Conservation (phyloP, 2,113 vertebrate species). For the Melanocharis versteri region DNA sequence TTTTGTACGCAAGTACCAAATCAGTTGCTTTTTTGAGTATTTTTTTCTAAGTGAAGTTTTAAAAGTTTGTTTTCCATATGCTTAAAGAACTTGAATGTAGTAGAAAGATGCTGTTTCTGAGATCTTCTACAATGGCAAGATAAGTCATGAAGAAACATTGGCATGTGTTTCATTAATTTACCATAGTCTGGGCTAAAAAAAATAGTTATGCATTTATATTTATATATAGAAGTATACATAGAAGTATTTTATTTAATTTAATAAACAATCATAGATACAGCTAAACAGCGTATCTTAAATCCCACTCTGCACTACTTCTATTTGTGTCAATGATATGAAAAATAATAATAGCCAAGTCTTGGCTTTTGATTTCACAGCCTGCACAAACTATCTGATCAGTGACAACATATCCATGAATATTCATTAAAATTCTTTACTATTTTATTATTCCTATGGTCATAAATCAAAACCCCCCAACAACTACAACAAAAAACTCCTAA, state of each 20-base stretch:
- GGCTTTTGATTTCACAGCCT: neutral
- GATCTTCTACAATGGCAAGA: neutral
- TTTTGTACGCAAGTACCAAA: neutral
- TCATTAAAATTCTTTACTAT: neutral
- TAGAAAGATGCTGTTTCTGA: neutral
- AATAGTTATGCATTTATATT: neutral
- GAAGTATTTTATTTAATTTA: neutral
- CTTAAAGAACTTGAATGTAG: neutral
- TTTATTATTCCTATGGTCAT: rapidly evolving
- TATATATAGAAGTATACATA: neutral
- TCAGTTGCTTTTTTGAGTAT: rapidly evolving
- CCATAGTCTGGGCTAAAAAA: neutral
- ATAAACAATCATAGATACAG: neutral
- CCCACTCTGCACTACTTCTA: neutral
- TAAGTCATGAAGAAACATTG: neutral
- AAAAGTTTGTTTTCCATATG: neutral
- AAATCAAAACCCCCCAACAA: neutral
- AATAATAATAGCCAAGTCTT: neutral
- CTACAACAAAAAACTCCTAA: too few relatives aligned
- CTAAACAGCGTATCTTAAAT: neutral
- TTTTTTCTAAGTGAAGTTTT: neutral
- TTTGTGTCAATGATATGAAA: neutral
- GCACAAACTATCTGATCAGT: neutral
- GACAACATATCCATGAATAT: neutral
- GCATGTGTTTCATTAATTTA: neutral